phyloP scores from a whole-genome alignment of 2,888 invertebrate genomes.

The Melanostoma mellinum region DNA sequence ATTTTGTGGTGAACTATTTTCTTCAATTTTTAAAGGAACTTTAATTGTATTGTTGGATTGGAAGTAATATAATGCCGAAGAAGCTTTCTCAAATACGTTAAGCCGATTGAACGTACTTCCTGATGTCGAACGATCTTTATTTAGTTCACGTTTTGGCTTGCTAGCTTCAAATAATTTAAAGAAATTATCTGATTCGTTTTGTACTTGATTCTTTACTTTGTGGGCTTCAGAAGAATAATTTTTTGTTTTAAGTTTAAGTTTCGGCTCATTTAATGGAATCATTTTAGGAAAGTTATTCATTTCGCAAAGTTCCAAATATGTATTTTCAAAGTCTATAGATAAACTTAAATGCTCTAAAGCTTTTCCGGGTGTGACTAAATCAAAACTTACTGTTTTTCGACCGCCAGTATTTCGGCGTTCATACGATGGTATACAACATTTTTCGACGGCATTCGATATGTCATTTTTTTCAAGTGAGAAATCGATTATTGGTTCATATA shows the following conservation, averaged over 20 bases:
- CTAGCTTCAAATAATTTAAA: conserved; percentile 28
- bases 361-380: conserved; percentile 76
- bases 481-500: conserved; percentile 73
- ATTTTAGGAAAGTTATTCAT: conserved; percentile 78
- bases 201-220: neutral
- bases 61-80: conserved; percentile 52
- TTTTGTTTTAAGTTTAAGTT: conserved; percentile 77
- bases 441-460: conserved; percentile 21
- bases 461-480: neutral
- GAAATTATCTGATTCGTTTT: neutral
- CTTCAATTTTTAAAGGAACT: conserved; percentile 78
- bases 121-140: conserved; percentile 78
- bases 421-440: conserved; percentile 75
- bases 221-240: conserved; percentile 57
- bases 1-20: conserved; percentile 78
- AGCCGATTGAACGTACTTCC: conserved; percentile 49
- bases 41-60: conserved; percentile 75
- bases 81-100: conserved; percentile 51
- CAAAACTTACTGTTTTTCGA: conserved; percentile 82
- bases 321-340: conserved; percentile 19
- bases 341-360: conserved; percentile 51
- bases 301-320: conserved; percentile 76
- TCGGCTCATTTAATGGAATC: conserved; percentile 78
- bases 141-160: conserved; percentile 77
- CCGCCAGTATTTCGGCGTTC: conserved; percentile 75